A percentile compares a stretch with the other conserved stretches of the same genome.
phyloP scores from a whole-genome alignment of 1,140 invertebrate species.

The Limonius californicus region DNA sequence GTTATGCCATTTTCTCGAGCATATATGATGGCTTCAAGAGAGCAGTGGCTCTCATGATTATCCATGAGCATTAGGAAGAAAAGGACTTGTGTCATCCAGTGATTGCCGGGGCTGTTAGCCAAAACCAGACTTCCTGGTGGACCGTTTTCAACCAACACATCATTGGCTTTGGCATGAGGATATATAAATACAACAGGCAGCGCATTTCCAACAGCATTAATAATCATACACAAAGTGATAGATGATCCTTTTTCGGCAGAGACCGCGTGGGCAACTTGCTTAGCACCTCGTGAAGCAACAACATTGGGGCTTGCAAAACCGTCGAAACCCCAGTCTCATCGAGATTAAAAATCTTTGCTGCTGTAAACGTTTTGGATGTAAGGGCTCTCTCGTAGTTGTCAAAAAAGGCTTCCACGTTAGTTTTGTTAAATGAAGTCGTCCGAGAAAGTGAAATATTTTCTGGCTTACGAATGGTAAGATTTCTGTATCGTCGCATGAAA shows the following conservation, averaged over 20 bases:
- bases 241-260: slow-evolving; percentile 34
- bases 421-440: slow-evolving; percentile 20
- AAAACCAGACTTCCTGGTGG: background rate
- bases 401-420: slow-evolving; percentile 34
- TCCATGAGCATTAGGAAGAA: background rate
- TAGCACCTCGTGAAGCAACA: slow-evolving; percentile 37
- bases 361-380: slow-evolving; percentile 27
- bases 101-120: background rate
- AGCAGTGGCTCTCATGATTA: slow-evolving; percentile 8
- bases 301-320: slow-evolving; percentile 42
- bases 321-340: slow-evolving; percentile 50
- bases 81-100: background rate
- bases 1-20: slow-evolving; percentile 10
- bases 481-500: too few relatives aligned
- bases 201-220: slow-evolving; percentile 39
- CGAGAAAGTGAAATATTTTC: too few relatives aligned
- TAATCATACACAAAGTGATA: slow-evolving; percentile 34
- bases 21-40: slow-evolving; percentile 2
- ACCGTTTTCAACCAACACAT: background rate
- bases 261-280: slow-evolving; percentile 38
- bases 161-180: slow-evolving; percentile 29
- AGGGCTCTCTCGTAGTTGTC: slow-evolving; percentile 21
- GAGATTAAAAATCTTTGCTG: slow-evolving; percentile 47
- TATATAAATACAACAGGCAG: slow-evolving; percentile 43
- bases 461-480: too few relatives aligned